phyloP scores from a whole-genome alignment of 2,888 invertebrate species.

The Trachelus troglodyta region DNA sequence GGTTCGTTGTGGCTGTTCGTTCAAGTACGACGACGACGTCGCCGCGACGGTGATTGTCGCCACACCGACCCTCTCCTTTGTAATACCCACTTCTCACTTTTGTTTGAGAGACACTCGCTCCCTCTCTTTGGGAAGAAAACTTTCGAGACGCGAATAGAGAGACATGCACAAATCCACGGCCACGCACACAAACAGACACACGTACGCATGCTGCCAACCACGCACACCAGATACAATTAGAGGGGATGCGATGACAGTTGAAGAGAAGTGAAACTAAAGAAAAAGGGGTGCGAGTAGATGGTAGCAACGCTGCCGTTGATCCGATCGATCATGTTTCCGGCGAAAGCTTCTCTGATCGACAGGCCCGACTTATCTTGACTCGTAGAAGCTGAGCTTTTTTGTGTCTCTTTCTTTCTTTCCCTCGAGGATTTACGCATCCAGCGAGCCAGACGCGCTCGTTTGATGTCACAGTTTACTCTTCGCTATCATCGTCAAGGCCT shows the following conservation, averaged over 20 bases:
- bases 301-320: background rate
- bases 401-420: background rate
- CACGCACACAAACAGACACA: background rate
- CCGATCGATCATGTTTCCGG: background rate
- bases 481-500: background rate
- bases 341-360: background rate
- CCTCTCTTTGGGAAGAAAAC: background rate
- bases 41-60: background rate
- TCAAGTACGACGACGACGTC: background rate
- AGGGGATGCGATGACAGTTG: background rate
- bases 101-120: background rate
- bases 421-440: background rate
- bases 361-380: background rate
- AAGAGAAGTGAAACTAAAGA: background rate
- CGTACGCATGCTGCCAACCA: background rate
- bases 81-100: background rate
- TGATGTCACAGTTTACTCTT: background rate
- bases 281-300: background rate
- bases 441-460: background rate
- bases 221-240: background rate
- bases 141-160: background rate
- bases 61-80: conserved; percentile 11
- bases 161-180: background rate
- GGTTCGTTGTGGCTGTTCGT: background rate
- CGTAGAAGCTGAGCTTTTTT: background rate